Evolutionary conservation across 2,797 vertebrate genomes (phyloP).

Genomic region (Delichon dasypus): DNA sequence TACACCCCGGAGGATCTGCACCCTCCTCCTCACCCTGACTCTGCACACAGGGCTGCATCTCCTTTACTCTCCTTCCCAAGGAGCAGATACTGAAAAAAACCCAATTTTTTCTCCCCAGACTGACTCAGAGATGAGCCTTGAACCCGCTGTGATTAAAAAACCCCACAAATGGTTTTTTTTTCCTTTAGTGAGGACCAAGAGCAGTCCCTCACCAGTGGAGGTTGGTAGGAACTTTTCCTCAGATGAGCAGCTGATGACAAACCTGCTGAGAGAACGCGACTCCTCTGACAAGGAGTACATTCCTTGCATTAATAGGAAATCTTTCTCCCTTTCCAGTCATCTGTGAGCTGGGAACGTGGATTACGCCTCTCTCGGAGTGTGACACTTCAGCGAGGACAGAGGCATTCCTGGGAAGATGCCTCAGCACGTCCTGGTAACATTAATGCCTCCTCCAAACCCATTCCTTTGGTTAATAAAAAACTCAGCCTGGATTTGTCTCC

Average conservation of each 20-base stretch:
- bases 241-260: constrained; percentile 18
- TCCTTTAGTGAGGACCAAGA: neutral
- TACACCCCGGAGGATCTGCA: neutral
- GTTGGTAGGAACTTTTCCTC: neutral
- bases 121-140: neutral
- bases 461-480: neutral
- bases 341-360: neutral
- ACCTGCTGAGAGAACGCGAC: neutral
- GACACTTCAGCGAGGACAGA: constrained; percentile 1
- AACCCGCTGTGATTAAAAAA: neutral
- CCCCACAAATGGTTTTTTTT: neutral
- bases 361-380: neutral
- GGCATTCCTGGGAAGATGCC: neutral
- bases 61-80: neutral
- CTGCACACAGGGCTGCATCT: neutral
- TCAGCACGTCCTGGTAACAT: neutral
- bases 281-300: neutral
- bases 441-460: constrained; percentile 6
- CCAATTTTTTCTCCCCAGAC: neutral
- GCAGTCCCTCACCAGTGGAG: neutral
- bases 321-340: constrained; percentile 2
- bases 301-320: neutral
- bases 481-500: constrained; percentile 19
- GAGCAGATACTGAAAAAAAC: neutral
- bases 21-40: neutral